Percentiles rank a stretch among this genome's conserved stretches.
Evolutionary conservation across 2,797 vertebrate species (phyloP).

Genomic region (Mastacembelus armatus): DNA sequence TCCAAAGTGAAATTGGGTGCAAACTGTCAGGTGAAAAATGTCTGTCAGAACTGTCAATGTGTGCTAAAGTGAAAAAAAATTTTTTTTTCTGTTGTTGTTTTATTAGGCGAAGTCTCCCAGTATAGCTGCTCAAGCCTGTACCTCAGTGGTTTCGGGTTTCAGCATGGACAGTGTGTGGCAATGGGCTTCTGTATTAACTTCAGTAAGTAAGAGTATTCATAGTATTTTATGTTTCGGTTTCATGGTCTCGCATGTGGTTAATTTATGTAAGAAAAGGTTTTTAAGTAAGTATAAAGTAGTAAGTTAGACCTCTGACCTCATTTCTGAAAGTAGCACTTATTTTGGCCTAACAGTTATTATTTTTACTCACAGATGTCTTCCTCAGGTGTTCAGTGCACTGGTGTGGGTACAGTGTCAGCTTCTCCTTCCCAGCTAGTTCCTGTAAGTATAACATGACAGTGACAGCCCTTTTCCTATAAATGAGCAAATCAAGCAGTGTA

Average conservation of each 20-base stretch:
- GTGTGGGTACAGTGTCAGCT: neutral
- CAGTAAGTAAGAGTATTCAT: neutral
- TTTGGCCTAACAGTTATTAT: neutral
- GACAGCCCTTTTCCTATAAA: neutral
- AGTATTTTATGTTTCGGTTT: neutral
- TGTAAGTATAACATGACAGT: constrained; percentile 3
- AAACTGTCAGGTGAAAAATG: no score
- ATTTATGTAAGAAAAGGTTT: no score
- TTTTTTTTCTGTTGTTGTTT: no score
- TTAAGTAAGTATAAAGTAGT: neutral
- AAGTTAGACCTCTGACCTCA: neutral
- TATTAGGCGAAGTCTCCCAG: neutral
- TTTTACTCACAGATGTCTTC: neutral
- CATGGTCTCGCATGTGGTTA: neutral
- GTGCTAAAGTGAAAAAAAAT: no score
- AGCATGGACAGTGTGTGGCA: neutral
- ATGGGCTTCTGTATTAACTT: neutral
- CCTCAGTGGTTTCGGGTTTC: neutral
- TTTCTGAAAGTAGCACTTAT: neutral
- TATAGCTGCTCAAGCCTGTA: neutral
- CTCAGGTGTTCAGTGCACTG: neutral
- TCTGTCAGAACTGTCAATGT: no score
- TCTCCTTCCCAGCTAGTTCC: neutral
- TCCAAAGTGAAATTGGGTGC: no score
- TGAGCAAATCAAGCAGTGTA: no score